Evolutionary conservation across 2,797 vertebrate species (phyloP).

Genomic region (Knipowitschia caucasica): DNA sequence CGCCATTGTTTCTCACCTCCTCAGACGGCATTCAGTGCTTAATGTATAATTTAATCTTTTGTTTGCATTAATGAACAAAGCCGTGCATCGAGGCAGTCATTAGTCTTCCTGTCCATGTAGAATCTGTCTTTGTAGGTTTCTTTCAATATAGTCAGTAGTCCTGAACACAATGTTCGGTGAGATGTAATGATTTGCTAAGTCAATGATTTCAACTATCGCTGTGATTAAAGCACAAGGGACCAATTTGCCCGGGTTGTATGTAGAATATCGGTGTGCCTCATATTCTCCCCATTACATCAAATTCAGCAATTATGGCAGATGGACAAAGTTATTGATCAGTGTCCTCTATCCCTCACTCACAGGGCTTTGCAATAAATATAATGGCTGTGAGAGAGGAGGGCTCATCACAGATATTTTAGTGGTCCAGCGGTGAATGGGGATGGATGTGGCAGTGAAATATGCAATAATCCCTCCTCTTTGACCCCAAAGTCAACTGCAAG

Average conservation of each 20-base stretch:
- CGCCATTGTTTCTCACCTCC: conserved; percentile 79
- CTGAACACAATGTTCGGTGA: conserved; percentile 54
- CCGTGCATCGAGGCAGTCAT: conserved; percentile 40
- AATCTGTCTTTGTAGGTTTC: conserved; percentile 44
- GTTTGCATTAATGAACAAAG: conserved; percentile 59
- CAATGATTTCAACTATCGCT: conserved; percentile 67
- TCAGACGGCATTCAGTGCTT: conserved; percentile 52
- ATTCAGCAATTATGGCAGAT: conserved; percentile 66
- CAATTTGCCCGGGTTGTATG: conserved; percentile 66
- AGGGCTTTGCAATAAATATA: conserved; percentile 79
- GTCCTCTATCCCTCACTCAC: conserved; percentile 37
- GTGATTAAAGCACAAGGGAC: conserved; percentile 70
- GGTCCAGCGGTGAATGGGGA: conserved; percentile 44
- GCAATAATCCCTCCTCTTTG: conserved; percentile 61
- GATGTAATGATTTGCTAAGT: conserved; percentile 73
- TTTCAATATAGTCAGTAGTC: conserved; percentile 56
- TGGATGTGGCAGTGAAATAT: conserved; percentile 64
- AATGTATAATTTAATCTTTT: conserved; percentile 65
- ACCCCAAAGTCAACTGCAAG: conserved; percentile 36
- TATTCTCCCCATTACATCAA: conserved; percentile 61
- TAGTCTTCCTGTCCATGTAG: conserved; percentile 48
- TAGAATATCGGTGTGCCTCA: conserved; percentile 59
- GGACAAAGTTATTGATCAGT: conserved; percentile 65
- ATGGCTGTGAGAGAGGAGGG: conserved; percentile 49
- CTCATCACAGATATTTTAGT: conserved; percentile 41